These are phyloP conservation scores for Tetragnatha montana DNA, from an alignment of 2,888 invertebrate species.

Conservation along the genomic window DNA sequence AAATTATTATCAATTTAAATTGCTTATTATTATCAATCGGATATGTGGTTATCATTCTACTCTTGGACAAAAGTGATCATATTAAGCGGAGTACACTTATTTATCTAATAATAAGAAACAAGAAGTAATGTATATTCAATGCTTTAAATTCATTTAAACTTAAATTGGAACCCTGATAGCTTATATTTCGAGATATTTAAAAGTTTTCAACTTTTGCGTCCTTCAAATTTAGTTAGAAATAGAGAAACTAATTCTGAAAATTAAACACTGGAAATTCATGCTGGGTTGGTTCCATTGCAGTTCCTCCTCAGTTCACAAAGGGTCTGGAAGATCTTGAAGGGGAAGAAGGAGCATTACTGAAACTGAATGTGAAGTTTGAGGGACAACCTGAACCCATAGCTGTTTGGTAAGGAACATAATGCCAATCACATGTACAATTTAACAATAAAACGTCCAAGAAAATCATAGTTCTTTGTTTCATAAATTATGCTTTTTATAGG, in stretches of 20 bases:
- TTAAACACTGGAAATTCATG: background rate
- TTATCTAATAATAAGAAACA: no score
- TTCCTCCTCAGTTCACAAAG: conserved; percentile 63
- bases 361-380: conserved; percentile 74
- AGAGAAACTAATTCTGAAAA: background rate
- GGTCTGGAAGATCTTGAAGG: conserved; percentile 68
- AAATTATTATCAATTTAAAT: no score
- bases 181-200: no score
- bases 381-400: conserved; percentile 91
- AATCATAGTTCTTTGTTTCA: no score
- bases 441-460: background rate
- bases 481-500: conserved; percentile 22
- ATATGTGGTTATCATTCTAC: no score
- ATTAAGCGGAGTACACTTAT: no score
- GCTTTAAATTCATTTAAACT: no score
- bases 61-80: no score
- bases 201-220: no score
- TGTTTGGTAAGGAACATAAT: conserved; percentile 44
- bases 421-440: background rate
- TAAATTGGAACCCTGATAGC: no score
- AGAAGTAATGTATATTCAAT: no score
- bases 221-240: background rate
- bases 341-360: conserved; percentile 82
- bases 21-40: no score
- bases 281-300: background rate